Evolutionary conservation across 2,888 invertebrate species (phyloP), one percentile per base, ranked within the genome.

Genomic region (Siphonodentalium dalli): DNA sequence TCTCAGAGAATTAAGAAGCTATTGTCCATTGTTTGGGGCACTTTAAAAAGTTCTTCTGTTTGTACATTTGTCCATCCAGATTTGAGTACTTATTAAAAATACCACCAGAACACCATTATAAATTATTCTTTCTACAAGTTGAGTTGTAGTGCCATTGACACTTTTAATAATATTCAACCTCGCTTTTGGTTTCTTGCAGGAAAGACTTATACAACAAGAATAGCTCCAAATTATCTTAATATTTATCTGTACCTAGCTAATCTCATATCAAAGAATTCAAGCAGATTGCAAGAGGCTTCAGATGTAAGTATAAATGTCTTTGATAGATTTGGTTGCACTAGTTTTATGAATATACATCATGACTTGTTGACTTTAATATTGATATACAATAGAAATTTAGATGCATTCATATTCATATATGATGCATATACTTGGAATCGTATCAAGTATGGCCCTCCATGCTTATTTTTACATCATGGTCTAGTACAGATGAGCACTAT

Each of bases 211-310:
- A 94, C 95, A 80, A 92, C 96, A 0, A 87, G 96, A 56, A 93
- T 97, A 69, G 95, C 96, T 0, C 96, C 96, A 0, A 94, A 93
- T 82, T 94, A 97, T 83, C 85, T 97, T 53, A 96, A 95, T 83
- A 95, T 96, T 2, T 97, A 95, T 82, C 87, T 97, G 45, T 96
- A 96, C 83, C 85, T 97, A 61, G 96, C 95, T 2, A 95, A 93
- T 84, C 85, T 97, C 66, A 93, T 96, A 76, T 92, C 95, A 4
- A 91, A 93, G 78, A 94, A 97, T 82, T 89, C 89, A 26, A 92
- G 93, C 3, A 86, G 96, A 49, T 83, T 97, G 48, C 92, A 93
- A 81, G 96, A 97, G 83, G 97, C 97, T 0, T 96, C 97, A 83
- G 86, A 92, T 37, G 80, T 80, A 61, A 50, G 49, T 29, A 21